These are phyloP conservation scores for Scyliorhinus canicula DNA, from an alignment of 2,797 vertebrate genomes.

Conservation along the genomic window DNA sequence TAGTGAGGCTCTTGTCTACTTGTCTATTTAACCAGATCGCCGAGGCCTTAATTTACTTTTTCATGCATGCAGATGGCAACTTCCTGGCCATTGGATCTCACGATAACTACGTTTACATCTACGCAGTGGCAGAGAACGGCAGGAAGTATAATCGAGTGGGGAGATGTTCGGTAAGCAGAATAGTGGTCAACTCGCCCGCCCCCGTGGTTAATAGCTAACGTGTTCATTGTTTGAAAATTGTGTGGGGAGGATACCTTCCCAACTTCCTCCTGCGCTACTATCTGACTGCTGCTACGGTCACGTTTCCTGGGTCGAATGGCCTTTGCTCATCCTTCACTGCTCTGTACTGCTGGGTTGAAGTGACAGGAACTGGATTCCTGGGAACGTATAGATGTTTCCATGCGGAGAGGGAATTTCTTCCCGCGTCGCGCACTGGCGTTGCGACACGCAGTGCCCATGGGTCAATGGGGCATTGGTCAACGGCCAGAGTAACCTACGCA, in stretches of 20 bases:
- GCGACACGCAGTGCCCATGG: too few species aligned
- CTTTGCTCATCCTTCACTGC: neutral
- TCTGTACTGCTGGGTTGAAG: neutral
- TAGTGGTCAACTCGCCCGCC: conserved; percentile 21
- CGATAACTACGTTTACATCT: conserved; percentile 89
- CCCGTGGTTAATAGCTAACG: neutral
- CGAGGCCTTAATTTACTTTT: neutral
- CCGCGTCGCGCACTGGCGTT: too few species aligned
- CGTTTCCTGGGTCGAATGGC: too few species aligned
- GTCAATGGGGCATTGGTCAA: too few species aligned
- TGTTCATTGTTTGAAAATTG: neutral
- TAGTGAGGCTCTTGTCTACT: neutral
- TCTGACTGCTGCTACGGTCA: neutral
- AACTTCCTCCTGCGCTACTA: too few species aligned
- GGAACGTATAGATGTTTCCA: too few species aligned
- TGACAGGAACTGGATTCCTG: neutral
- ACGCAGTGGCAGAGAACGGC: conserved; percentile 74
- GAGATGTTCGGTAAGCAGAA: conserved; percentile 74
- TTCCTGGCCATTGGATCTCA: conserved; percentile 82
- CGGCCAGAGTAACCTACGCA: too few species aligned
- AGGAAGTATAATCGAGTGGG: conserved; percentile 77
- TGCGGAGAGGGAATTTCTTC: too few species aligned
- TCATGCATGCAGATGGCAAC: conserved; percentile 65
- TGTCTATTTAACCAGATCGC: neutral
- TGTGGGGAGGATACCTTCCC: neutral